Base-by-base conservation (phyloP, 2,797 vertebrate species). In the Aselliscus stoliczkanus region DNA sequence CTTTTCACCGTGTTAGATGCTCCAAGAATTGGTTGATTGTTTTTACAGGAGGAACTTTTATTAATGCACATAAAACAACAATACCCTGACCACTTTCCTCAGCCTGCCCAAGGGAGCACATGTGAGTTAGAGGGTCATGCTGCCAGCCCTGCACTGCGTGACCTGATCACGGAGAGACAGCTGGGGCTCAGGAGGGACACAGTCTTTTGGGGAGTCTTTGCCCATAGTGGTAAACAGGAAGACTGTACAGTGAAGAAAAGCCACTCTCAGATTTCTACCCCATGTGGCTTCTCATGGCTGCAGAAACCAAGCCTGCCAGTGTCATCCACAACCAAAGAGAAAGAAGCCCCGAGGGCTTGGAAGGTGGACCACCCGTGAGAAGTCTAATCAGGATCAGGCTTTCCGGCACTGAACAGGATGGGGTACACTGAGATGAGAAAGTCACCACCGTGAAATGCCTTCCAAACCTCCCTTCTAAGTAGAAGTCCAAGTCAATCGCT, bases 301-400 rank as follows among this genome's bases (percentile, higher is more conserved):
- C 88, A 93, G 93, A 97, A 95, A 76, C 84, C 88, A 90, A 95
- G 80, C 42, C 88, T 52, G 69, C 82, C 37, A 67, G 85, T 47
- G 60, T 82, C 82, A 80, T 81, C 79, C 60, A 72, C 86, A 77
- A 67, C 85, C 31, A 77, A 70, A 39, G 23, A 88, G 84, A 95
- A 73, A 85, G 34, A 52, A 80, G 58, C 84, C 76, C 72, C 0
- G 11, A 67, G 77, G 94, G 80, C 86, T 39, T 42, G 50, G 64
- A 80, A 83, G 54, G 52, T 70, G 34, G 97, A 88, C 97, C 97
- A 96, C 93, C 96, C 81, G 0, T 9, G 52, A 90, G 90, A 56
- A 76, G 42, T 37, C 90, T 96, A 94, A 96, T 95, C 82, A 95
- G 70, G 58, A 84, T 85, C 96, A 94, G 97, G 77, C 88, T 77